Evolutionary conservation across 2,797 vertebrate species (phyloP).

Genomic region (Phalloptychus januarius): DNA sequence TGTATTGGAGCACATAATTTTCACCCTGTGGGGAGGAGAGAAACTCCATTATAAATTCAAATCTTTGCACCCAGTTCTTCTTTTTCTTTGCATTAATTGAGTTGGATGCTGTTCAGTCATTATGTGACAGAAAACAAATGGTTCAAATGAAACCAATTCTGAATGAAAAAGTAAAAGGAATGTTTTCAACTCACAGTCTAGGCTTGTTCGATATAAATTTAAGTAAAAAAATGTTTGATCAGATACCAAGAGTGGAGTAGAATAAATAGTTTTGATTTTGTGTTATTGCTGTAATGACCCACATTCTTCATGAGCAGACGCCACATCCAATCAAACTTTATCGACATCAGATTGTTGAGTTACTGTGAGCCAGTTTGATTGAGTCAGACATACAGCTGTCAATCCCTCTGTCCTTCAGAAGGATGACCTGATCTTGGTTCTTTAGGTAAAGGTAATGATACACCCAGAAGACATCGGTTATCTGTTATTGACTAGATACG

Average conservation of each 20-base stretch:
- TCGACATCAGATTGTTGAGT: background rate
- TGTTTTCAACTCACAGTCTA: background rate
- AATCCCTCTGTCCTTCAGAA: conserved; percentile 21
- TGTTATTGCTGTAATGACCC: background rate
- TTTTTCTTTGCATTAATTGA: background rate
- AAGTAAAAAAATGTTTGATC: background rate
- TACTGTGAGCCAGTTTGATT: conserved; percentile 18
- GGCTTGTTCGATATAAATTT: background rate
- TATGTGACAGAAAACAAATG: background rate
- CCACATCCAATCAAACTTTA: background rate
- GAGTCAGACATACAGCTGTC: conserved; percentile 32
- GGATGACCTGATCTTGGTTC: conserved; percentile 34
- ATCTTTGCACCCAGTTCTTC: background rate
- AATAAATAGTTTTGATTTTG: background rate
- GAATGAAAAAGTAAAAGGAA: background rate
- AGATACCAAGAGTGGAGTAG: background rate
- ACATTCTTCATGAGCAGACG: background rate
- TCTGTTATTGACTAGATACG: conserved; percentile 46
- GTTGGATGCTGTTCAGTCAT: background rate
- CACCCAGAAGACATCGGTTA: conserved; percentile 27
- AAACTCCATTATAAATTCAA: background rate
- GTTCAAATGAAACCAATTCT: background rate
- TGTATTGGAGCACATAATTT: background rate
- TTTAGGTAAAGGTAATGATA: conserved; percentile 21
- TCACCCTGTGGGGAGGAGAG: background rate